A percentile compares a stretch with the other conserved stretches of the same genome.
phyloP scores from a whole-genome alignment of 2,888 invertebrate genomes.

The Keiferia lycopersicella region DNA sequence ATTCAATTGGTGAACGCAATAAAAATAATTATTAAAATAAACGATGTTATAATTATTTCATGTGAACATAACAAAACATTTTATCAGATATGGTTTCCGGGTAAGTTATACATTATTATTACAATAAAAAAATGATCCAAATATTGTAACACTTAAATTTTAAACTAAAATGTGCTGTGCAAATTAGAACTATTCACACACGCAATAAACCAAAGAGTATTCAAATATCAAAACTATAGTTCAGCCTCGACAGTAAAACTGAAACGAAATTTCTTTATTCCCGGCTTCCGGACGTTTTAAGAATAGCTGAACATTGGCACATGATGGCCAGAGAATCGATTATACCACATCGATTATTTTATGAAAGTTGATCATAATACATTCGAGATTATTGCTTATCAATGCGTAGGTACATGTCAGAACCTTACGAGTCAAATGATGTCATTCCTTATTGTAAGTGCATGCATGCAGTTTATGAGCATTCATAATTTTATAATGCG shows the following conservation, averaged over 20 bases:
- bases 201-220: background rate
- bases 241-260: background rate
- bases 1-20: background rate
- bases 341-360: background rate
- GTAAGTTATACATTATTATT: background rate
- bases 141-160: background rate
- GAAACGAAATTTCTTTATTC: background rate
- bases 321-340: background rate
- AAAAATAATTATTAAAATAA: background rate
- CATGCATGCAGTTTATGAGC: background rate
- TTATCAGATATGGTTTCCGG: background rate
- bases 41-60: background rate
- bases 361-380: background rate
- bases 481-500: background rate
- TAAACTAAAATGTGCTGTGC: background rate
- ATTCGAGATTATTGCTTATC: slow-evolving; percentile 14
- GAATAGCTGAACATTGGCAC: background rate
- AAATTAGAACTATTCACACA: slow-evolving; percentile 6
- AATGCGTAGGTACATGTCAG: slow-evolving; percentile 4
- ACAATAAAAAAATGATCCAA: background rate
- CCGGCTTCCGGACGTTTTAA: background rate
- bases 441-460: slow-evolving; percentile 4
- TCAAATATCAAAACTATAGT: background rate
- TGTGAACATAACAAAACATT: background rate
- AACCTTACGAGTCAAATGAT: slow-evolving; percentile 16